These are phyloP conservation scores for Naso thynnoides DNA, from an alignment of 2,797 vertebrate species.

Conservation along the genomic window DNA sequence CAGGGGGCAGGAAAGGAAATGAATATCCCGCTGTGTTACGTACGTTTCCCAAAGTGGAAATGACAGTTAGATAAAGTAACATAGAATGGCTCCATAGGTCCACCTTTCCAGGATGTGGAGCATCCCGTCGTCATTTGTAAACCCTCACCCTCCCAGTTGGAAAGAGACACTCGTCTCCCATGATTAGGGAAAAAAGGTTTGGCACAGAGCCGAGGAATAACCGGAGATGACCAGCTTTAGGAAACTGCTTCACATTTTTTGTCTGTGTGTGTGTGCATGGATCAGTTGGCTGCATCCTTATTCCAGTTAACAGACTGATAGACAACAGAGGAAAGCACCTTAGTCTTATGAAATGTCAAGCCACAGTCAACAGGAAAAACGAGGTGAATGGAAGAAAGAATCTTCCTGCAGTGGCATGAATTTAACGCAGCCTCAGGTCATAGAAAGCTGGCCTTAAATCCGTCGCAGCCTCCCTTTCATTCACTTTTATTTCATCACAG, in stretches of 20 bases:
- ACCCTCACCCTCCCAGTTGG: constrained; percentile 44
- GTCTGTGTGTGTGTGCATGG: neutral
- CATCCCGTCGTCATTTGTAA: constrained; percentile 66
- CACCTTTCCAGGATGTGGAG: constrained; percentile 65
- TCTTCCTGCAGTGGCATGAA: constrained; percentile 70
- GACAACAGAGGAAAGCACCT: constrained; percentile 23
- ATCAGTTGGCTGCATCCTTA: constrained; percentile 18
- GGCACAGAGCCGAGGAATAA: constrained; percentile 36
- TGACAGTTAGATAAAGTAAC: constrained; percentile 63
- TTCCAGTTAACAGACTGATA: constrained; percentile 26
- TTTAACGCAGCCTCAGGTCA: constrained; percentile 66
- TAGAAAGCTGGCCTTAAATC: constrained; percentile 60
- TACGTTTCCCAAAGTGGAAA: constrained; percentile 72
- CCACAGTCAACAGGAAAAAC: constrained; percentile 64
- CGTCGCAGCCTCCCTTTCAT: constrained; percentile 58
- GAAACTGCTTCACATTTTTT: constrained; percentile 48
- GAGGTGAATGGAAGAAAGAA: constrained; percentile 52
- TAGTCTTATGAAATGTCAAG: constrained; percentile 56
- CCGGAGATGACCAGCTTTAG: constrained; percentile 47
- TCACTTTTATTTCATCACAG: constrained; percentile 51
- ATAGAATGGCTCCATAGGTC: constrained; percentile 33
- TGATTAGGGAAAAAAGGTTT: constrained; percentile 21
- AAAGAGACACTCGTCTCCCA: constrained; percentile 35
- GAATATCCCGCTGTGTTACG: constrained; percentile 64
- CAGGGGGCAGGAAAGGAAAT: constrained; percentile 62